These are phyloP conservation scores for Cydia fagiglandana DNA, from an alignment of 1,140 invertebrate species.

Conservation along the genomic window DNA sequence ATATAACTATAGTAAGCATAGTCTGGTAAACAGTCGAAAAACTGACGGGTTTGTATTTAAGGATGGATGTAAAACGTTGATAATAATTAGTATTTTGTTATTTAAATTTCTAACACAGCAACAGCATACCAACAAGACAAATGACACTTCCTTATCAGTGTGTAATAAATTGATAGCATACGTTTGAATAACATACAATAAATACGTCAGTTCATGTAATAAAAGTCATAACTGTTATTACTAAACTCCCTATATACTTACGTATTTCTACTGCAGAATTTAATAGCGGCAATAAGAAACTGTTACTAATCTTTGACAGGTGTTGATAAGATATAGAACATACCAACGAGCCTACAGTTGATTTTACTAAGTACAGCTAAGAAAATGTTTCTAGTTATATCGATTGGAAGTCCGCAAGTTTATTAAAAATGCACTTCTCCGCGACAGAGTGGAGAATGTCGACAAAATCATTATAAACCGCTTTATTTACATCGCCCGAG, in stretches of 20 bases:
- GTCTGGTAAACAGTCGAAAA: too few relatives aligned
- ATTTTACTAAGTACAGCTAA: background rate
- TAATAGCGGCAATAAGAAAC: constrained; percentile 11
- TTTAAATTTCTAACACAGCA: background rate
- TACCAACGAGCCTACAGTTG: background rate
- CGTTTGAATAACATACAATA: constrained; percentile 24
- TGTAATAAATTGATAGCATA: constrained; percentile 5
- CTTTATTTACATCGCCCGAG: constrained; percentile 8
- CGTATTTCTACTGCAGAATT: constrained; percentile 8
- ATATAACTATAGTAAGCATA: background rate
- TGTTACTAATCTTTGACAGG: constrained; percentile 14
- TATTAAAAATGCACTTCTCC: constrained; percentile 19
- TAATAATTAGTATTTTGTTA: background rate
- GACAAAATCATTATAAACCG: background rate
- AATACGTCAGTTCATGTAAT: constrained; percentile 20
- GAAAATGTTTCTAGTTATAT: background rate
- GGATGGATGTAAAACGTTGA: background rate
- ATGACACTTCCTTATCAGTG: background rate
- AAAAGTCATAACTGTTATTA: constrained; percentile 16
- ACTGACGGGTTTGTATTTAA: too few relatives aligned
- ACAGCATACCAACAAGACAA: background rate
- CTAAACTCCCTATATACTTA: background rate
- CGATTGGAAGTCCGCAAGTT: background rate
- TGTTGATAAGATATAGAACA: constrained; percentile 25
- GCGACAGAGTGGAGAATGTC: background rate